Evolutionary conservation across 23 tunicate species (phyloP).

Genomic region (Trididemnum nubilum): DNA sequence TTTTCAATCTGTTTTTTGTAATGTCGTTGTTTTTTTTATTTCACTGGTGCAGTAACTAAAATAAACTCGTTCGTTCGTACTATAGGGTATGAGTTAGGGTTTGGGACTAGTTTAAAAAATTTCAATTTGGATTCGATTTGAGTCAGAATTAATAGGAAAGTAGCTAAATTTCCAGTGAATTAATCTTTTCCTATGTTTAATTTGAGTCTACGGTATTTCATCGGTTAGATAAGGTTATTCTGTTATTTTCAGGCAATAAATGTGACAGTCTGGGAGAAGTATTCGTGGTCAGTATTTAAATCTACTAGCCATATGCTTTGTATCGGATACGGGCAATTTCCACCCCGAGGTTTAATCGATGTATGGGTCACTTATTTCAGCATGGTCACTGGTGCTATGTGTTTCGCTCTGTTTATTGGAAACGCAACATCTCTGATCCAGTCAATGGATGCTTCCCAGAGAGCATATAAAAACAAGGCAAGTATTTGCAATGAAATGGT

Average conservation of each 20-base stretch:
- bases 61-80: no score
- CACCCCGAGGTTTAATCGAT: conserved; percentile 79
- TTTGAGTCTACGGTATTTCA: background rate
- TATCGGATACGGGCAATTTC: conserved; percentile 93
- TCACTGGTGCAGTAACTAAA: no score
- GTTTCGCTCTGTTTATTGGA: conserved; percentile 96
- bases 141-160: no score
- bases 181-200: background rate
- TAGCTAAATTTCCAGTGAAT: background rate
- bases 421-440: conserved; percentile 89
- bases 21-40: no score
- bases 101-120: no score
- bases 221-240: background rate
- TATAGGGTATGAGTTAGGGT: no score
- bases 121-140: no score
- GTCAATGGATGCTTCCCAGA: conserved; percentile 89
- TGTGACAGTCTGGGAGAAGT: conserved; percentile 84
- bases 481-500: background rate
- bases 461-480: conserved; percentile 95
- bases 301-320: conserved; percentile 98
- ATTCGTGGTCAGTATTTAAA: conserved; percentile 96
- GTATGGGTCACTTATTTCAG: conserved; percentile 82
- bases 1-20: no score
- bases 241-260: conserved; percentile 36
- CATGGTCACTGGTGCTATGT: conserved; percentile 96